Conservation (phyloP, 2,113 vertebrate genomes). For the Channa argus region DNA sequence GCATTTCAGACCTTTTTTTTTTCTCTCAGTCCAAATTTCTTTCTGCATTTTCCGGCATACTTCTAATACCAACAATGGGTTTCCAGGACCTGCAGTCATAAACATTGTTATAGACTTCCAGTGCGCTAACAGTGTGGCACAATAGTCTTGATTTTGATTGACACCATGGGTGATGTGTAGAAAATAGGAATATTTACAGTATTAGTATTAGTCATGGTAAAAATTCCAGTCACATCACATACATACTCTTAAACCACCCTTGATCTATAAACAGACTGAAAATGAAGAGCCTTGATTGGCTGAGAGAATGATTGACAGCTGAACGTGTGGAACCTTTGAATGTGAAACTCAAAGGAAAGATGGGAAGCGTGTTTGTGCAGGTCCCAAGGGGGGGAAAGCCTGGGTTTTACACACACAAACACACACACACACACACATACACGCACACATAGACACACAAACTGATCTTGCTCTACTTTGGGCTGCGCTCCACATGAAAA, state of each 20-base stretch:
- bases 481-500: constrained; percentile 83
- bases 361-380: constrained; percentile 82
- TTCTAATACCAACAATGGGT: constrained; percentile 49
- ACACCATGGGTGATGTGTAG: constrained; percentile 69
- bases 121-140: constrained; percentile 32
- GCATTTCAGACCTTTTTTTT: constrained; percentile 31
- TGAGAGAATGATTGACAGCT: constrained; percentile 82
- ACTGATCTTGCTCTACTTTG: constrained; percentile 81
- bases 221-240: constrained; percentile 84
- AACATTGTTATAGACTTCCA: constrained; percentile 46
- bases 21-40: constrained; percentile 29
- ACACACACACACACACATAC: constrained; percentile 20
- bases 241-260: constrained; percentile 81
- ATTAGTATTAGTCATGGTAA: constrained; percentile 85
- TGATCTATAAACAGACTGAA: constrained; percentile 85
- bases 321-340: constrained; percentile 84
- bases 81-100: constrained; percentile 67
- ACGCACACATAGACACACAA: constrained; percentile 16
- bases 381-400: constrained; percentile 83
- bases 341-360: constrained; percentile 84
- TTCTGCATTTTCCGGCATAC: constrained; percentile 36
- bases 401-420: constrained; percentile 72
- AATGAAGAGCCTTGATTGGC: constrained; percentile 80
- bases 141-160: constrained; percentile 76
- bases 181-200: constrained; percentile 83